phyloP scores from a whole-genome alignment of 2,113 vertebrate genomes.

The Antennarius striatus region DNA sequence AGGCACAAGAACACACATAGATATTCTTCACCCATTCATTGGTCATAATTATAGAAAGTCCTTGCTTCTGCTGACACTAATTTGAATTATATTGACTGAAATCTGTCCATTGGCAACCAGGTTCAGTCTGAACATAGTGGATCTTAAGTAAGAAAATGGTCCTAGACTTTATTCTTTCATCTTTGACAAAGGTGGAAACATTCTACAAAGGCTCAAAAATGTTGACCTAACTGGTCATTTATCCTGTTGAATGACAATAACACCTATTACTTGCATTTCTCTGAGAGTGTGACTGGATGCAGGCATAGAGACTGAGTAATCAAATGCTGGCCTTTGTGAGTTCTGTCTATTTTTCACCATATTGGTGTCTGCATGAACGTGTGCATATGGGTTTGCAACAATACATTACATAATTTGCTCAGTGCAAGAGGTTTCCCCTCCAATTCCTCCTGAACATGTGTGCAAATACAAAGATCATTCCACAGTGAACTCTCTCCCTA shows the following conservation, averaged over 20 bases:
- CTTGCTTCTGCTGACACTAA: too few relatives aligned
- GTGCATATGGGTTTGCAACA: conserved; percentile 11
- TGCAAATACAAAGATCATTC: conserved; percentile 3
- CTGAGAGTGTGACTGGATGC: too few relatives aligned
- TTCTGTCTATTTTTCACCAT: background rate
- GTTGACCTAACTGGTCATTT: too few relatives aligned
- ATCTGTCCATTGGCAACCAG: background rate
- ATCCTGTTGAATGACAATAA: too few relatives aligned
- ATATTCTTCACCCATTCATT: too few relatives aligned
- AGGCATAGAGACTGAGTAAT: too few relatives aligned
- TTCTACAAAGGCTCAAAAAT: too few relatives aligned
- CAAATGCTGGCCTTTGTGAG: too few relatives aligned
- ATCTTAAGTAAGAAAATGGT: background rate
- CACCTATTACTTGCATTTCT: too few relatives aligned
- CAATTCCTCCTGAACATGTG: background rate
- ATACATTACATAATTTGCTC: conserved; percentile 35
- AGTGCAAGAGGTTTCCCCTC: conserved; percentile 12
- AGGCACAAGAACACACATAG: background rate
- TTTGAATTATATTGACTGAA: too few relatives aligned
- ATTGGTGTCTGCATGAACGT: conserved; percentile 10
- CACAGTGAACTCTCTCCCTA: background rate
- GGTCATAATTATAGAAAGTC: too few relatives aligned
- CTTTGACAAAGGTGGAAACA: background rate
- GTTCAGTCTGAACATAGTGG: background rate
- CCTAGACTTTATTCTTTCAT: too few relatives aligned